These are phyloP conservation scores for Eupithecia exiguata DNA, from an alignment of 2,888 invertebrate genomes.

Conservation along the genomic window DNA sequence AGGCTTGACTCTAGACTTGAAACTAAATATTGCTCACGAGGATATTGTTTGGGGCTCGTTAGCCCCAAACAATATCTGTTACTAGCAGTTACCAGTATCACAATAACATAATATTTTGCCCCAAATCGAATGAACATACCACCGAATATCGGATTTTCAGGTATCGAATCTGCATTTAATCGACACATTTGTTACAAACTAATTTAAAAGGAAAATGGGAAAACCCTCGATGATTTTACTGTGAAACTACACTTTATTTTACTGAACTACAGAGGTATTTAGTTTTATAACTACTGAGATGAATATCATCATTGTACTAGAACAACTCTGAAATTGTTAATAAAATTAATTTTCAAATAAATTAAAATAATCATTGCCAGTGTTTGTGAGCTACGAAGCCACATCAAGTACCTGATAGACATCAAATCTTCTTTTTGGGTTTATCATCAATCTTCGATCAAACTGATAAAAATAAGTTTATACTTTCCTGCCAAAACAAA, in stretches of 20 bases:
- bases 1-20: too few species aligned
- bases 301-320: neutral
- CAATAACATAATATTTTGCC: neutral
- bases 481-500: too few species aligned
- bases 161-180: neutral
- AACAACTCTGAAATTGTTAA: neutral
- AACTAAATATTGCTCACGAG: too few species aligned
- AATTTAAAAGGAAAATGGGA: neutral
- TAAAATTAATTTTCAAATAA: neutral
- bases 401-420: neutral
- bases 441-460: too few species aligned
- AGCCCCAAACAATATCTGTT: too few species aligned
- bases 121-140: neutral
- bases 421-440: too few species aligned
- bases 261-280: neutral
- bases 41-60: too few species aligned
- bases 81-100: neutral
- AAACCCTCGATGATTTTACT: neutral
- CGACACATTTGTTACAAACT: neutral
- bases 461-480: too few species aligned
- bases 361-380: neutral
- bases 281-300: too few species aligned
- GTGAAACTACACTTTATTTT: neutral
- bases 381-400: neutral
- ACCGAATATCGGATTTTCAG: neutral